Base-by-base conservation (phyloP, 2,888 invertebrate species). In the Mantis religiosa region DNA sequence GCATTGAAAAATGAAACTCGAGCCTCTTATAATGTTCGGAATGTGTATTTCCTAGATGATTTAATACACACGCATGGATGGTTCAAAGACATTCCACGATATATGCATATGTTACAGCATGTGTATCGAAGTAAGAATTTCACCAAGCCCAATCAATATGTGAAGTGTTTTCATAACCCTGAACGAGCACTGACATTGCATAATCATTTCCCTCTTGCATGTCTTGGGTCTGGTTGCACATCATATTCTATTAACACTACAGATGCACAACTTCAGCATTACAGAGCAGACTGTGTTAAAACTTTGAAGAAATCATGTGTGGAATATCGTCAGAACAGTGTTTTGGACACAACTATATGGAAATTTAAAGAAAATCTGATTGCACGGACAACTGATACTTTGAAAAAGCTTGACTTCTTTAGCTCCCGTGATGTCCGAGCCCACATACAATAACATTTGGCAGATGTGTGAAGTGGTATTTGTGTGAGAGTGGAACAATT, bases 51-150 rank as follows among this genome's bases (percentile, higher is more conserved):
- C 93, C 95, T 99, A 92, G 98, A 98, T 92, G 97, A 97, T 93
- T 95, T 97, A 91, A 95, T 96, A 91, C 97, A 97, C 93, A 95
- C 95, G 91, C 97, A 98, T 92, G 96, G 96, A 90, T 96, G 95
- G 95, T 96, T 97, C 93, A 95, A 96, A 91, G 96, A 96, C 92
- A 96, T 96, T 91, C 98, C 98, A 89, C 95, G 95, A 91, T 97
- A 98, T 93, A 96, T 98, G 97, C 98, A 98, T 93, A 98, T 98
- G 98, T 93, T 98, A 92, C 98, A 98, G 93, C 98, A 98, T 94
- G 98, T 98, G 84, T 97, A 97, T 93, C 95, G 98, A 89, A 97
- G 98, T 91, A 96, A 96, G 92, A 98, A 98, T 94, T 98, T 97
- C 94, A 98, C 98, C 12, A 98, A 98, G 93, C 98, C 98, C 9